Percentiles rank a stretch among this genome's conserved stretches.
These are phyloP conservation scores for Chymomyza caudatula DNA, from an alignment of 2,888 invertebrate genomes.

Conservation along the genomic window DNA sequence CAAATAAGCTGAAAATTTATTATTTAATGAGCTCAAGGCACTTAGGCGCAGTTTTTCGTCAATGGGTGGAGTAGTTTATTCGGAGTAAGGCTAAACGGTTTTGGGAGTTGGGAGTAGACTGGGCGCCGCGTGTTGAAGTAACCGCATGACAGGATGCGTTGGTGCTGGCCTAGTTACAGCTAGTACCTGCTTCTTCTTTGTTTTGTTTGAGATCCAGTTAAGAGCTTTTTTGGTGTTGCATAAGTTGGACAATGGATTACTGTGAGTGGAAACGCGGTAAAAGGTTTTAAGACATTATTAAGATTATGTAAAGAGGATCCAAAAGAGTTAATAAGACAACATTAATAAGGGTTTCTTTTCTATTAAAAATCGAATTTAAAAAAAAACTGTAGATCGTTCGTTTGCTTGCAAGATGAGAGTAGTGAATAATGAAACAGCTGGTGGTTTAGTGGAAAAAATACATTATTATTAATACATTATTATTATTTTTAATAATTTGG, in stretches of 20 bases:
- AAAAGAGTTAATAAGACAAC: background rate
- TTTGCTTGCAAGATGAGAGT: no score
- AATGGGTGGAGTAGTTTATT: background rate
- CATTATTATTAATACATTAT: no score
- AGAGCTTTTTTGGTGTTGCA: slow-evolving; percentile 49
- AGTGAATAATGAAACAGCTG: no score
- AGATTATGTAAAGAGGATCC: background rate
- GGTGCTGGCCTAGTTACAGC: slow-evolving; percentile 55
- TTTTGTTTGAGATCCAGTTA: slow-evolving; percentile 7
- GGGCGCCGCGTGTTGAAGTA: background rate
- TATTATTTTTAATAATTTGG: no score
- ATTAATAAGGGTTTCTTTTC: no score
- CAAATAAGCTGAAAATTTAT: slow-evolving; percentile 71
- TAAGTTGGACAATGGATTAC: background rate
- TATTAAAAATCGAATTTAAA: no score
- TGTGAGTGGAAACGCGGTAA: background rate
- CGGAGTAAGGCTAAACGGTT: background rate
- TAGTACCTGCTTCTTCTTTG: slow-evolving; percentile 35
- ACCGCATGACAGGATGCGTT: background rate
- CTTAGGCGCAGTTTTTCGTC: slow-evolving; percentile 24
- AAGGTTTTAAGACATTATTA: background rate
- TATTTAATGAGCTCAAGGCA: slow-evolving; percentile 64
- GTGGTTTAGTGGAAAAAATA: no score
- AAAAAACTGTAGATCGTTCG: no score
- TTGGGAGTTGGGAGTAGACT: background rate